Conservation (phyloP, 1,140 invertebrate species). For the Meloidogyne hapla region DNA sequence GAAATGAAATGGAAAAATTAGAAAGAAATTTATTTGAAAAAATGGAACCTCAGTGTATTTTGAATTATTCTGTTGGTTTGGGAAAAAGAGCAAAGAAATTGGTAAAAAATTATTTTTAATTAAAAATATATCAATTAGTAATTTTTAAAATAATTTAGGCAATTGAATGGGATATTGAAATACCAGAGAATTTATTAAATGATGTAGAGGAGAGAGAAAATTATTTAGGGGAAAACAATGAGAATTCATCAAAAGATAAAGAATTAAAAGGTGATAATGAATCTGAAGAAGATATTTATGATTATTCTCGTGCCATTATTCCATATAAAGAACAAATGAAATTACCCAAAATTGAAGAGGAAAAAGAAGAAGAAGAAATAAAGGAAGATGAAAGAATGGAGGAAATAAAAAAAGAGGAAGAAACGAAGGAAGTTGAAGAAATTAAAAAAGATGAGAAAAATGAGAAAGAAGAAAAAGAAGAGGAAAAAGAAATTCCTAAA, state of each 20-base stretch:
- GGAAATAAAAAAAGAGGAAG: too few species aligned
- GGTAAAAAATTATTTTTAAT: background rate
- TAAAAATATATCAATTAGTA: background rate
- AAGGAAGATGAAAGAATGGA: too few species aligned
- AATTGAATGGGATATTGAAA: background rate
- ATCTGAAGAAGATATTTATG: conserved; percentile 1
- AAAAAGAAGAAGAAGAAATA: background rate
- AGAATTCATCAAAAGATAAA: background rate
- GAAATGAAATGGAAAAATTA: background rate
- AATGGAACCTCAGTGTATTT: background rate
- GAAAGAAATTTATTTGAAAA: background rate
- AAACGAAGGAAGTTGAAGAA: too few species aligned
- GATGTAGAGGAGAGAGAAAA: background rate
- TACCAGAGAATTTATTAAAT: conserved; percentile 6
- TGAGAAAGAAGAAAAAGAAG: background rate
- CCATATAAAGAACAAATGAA: background rate
- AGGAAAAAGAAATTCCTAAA: background rate
- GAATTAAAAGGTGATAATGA: background rate
- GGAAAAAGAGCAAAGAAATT: background rate
- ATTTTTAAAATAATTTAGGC: background rate
- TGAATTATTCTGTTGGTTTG: conserved; percentile 3
- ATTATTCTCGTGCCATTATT: background rate
- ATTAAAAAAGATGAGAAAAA: too few species aligned
- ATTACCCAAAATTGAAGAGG: background rate
- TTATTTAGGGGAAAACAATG: background rate